Evolutionary conservation across 2,797 vertebrate genomes (phyloP).

Genomic region (Zenarchopterus dispar): DNA sequence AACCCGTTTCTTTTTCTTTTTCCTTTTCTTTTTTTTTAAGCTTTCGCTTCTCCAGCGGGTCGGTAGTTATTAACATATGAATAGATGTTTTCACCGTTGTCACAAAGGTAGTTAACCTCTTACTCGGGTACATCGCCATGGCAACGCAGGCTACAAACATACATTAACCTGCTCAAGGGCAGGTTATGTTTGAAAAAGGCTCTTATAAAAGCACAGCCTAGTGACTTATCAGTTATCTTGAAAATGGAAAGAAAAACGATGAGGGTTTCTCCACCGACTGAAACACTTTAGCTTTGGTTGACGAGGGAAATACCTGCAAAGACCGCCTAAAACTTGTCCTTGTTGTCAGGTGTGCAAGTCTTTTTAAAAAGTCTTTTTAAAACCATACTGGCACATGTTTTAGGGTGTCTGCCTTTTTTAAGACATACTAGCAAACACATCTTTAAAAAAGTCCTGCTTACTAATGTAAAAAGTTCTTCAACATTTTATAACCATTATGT

Average conservation of each 20-base stretch:
- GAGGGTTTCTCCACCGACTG: too few relatives aligned
- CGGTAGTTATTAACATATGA: background rate
- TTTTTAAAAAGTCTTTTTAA: too few relatives aligned
- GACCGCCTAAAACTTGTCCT: too few relatives aligned
- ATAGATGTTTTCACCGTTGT: conserved; percentile 5
- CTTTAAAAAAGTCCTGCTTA: too few relatives aligned
- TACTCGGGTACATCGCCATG: background rate
- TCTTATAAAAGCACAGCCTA: background rate
- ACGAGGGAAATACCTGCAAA: too few relatives aligned
- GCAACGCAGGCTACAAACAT: background rate
- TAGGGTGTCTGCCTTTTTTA: too few relatives aligned
- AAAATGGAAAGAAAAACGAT: background rate
- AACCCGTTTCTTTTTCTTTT: conserved; percentile 20
- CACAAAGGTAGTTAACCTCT: background rate
- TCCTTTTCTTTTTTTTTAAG: conserved; percentile 14
- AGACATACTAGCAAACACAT: too few relatives aligned
- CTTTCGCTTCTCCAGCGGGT: conserved; percentile 3
- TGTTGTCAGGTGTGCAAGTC: too few relatives aligned
- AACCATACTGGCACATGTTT: too few relatives aligned
- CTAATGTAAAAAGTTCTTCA: too few relatives aligned
- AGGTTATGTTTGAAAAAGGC: background rate
- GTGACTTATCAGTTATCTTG: background rate
- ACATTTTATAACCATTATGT: too few relatives aligned
- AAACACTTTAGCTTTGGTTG: too few relatives aligned
- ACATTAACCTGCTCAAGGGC: background rate